A percentile compares a stretch with the other conserved stretches of the same genome.
Conservation (phyloP, 1,140 invertebrate species). For the Calephelis nemesis region DNA sequence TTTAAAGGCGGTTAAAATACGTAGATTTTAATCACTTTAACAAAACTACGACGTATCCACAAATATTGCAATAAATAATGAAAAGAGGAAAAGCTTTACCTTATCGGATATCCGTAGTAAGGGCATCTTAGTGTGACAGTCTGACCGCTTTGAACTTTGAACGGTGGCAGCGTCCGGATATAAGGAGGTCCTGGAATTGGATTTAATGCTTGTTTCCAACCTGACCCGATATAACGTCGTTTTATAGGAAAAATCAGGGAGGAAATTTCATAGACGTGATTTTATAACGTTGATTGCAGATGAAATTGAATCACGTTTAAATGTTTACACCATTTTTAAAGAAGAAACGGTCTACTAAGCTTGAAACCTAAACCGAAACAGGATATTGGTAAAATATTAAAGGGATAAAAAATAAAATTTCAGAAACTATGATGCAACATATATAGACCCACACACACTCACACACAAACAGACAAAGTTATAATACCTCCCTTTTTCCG, state of each 20-base stretch:
- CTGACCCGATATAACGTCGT: background rate
- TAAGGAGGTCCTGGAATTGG: slow-evolving; percentile 86
- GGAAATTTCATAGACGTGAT: background rate
- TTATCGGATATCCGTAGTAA: slow-evolving; percentile 92
- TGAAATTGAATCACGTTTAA: too few species aligned
- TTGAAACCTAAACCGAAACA: too few species aligned
- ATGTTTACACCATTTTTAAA: too few species aligned
- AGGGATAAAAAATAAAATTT: too few species aligned
- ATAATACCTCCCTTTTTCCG: too few species aligned
- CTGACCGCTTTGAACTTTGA: slow-evolving; percentile 90
- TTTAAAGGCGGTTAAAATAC: too few species aligned
- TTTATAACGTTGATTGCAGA: slow-evolving; percentile 2
- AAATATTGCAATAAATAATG: background rate
- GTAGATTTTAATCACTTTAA: background rate
- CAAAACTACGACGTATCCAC: background rate
- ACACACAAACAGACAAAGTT: too few species aligned
- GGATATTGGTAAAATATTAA: too few species aligned
- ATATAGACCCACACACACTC: too few species aligned
- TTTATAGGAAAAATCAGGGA: background rate
- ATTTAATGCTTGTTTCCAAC: slow-evolving; percentile 9
- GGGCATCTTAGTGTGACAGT: slow-evolving; percentile 90
- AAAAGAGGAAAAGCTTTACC: slow-evolving; percentile 45
- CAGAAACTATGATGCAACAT: too few species aligned
- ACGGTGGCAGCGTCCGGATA: slow-evolving; percentile 87
- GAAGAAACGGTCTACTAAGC: too few species aligned